These are phyloP conservation scores for Platanista minor DNA, from an alignment of 2,113 vertebrate species.

Conservation along the genomic window DNA sequence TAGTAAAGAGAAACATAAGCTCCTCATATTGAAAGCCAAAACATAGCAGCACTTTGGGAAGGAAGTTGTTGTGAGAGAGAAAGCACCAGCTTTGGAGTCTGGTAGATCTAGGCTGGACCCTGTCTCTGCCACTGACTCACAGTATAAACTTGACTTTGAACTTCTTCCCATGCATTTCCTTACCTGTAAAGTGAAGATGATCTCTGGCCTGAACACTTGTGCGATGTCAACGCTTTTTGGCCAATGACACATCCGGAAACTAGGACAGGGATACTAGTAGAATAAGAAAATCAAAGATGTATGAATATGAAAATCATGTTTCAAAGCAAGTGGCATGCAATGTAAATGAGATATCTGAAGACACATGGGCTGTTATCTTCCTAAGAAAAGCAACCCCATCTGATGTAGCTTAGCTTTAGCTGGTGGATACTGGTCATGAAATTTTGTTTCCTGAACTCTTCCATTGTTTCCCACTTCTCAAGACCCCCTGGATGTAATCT, in stretches of 20 bases:
- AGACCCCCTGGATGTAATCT: background rate
- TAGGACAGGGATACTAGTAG: background rate
- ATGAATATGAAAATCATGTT: background rate
- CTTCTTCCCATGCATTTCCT: background rate
- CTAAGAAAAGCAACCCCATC: background rate
- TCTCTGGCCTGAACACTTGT: background rate
- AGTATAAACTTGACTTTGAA: background rate
- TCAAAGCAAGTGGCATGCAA: background rate
- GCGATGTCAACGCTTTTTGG: background rate
- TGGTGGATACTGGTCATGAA: background rate
- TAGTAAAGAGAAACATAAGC: background rate
- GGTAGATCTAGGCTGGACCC: background rate
- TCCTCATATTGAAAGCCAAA: background rate
- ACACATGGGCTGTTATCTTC: background rate
- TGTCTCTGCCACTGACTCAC: background rate
- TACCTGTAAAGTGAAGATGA: background rate
- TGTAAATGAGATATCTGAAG: background rate
- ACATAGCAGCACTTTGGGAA: background rate
- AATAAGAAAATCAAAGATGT: background rate
- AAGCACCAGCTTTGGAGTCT: background rate
- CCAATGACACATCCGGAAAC: background rate
- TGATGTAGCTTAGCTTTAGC: background rate
- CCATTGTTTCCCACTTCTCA: background rate
- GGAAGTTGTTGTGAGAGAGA: background rate
- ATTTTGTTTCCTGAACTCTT: background rate